Base-by-base conservation (phyloP, 2,113 vertebrate species). In the Mungos mungo region DNA sequence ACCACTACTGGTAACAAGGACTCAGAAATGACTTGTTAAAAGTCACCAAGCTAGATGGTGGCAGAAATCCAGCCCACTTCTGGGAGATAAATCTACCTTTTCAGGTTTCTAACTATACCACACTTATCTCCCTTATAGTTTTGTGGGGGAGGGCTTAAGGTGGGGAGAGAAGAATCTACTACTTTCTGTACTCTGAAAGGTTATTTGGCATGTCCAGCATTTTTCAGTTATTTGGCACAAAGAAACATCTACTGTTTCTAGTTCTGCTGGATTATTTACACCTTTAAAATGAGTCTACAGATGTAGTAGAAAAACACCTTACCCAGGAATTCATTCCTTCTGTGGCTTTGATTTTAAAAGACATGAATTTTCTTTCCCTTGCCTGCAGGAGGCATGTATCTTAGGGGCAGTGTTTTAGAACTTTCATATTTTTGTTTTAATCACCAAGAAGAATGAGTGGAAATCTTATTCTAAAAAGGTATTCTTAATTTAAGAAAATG, bases 311-410 rank as follows among this genome's bases (percentile, higher is more conserved):
- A 90, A 94, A 97, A 68, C 0, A 9, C 68, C 82, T 89, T 96
- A 63, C 60, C 66, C 47, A 94, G 80, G 45, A 92, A 65, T 95
- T 96, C 82, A 65, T 95, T 96, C 82, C 79, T 97, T 97, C 90
- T 97, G 35, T 18, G 90, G 60, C 41, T 97, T 31, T 97, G 94
- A 63, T 82, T 93, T 23, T 57, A 77, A 97, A 52, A 96, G 93
- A 65, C 2, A 38, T 27, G 82, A 83, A 84, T 88, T 74, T 96
- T 97, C 82, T 94, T 71, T 96, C 33, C 90, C 82, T 65, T 96
- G 29, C 38, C 33, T 90, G 4, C 6, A 60, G 57, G 54, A 90
- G 76, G 52, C 65, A 96, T 65, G 27, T 98, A 97, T 97, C 92
- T 82, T 33, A 97, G 65, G 27, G 3, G 18, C 52, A 90, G 0